phyloP scores from a whole-genome alignment of 2,113 vertebrate species.

The Sylvilagus bachmani region DNA sequence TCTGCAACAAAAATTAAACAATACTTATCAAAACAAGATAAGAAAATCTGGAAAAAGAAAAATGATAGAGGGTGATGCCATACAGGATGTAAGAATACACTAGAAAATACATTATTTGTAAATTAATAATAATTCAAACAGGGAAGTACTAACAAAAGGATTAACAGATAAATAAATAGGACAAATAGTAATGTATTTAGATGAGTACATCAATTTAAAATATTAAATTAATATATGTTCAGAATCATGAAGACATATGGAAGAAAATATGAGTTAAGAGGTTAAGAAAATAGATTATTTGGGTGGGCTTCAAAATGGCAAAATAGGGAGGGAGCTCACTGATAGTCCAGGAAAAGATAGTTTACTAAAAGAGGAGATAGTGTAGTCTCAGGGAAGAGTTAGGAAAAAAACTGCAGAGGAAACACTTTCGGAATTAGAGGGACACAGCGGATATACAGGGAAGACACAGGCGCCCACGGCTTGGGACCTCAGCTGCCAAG shows the following conservation, averaged over 20 bases:
- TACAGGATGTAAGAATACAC: not conserved
- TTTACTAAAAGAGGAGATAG: no score
- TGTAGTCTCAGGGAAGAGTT: no score
- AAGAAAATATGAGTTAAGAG: not conserved
- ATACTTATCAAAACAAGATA: not conserved
- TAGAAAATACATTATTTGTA: not conserved
- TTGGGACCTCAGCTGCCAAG: no score
- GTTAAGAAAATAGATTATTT: conserved; percentile 19
- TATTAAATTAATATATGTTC: not conserved
- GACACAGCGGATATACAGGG: no score
- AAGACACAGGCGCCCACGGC: no score
- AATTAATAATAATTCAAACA: conserved; percentile 29
- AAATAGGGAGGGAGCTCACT: no score
- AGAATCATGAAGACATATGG: conserved; percentile 17
- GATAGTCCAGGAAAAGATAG: no score
- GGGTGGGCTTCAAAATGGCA: no score
- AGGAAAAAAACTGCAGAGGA: no score
- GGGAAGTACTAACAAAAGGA: not conserved
- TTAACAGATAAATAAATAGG: conserved; percentile 12
- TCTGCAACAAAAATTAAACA: not conserved
- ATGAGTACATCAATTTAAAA: not conserved
- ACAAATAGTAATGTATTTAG: not conserved
- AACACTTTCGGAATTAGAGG: no score
- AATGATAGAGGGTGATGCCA: not conserved
- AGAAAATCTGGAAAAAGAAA: conserved; percentile 36